Evolutionary conservation across 64 coral and sea anemone species (phyloP).

Genomic region (Platygyra sinensis): DNA sequence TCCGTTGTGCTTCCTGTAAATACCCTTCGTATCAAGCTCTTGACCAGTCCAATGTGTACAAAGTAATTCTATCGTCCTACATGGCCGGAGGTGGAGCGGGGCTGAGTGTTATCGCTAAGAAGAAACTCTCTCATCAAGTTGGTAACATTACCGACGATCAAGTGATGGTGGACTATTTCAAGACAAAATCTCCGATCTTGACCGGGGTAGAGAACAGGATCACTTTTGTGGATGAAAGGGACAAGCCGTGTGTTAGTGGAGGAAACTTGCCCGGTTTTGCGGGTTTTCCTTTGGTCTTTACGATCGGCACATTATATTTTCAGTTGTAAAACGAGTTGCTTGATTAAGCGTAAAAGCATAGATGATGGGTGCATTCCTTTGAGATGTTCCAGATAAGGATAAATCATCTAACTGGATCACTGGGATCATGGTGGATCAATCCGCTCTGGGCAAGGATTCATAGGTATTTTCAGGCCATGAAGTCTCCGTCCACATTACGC

Average conservation of each 20-base stretch:
- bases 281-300: background rate
- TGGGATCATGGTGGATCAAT: no score
- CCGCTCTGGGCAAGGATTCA: no score
- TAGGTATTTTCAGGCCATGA: no score
- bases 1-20: conserved; percentile 62
- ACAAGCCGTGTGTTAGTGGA: background rate
- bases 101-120: conserved; percentile 36
- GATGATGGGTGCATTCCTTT: background rate
- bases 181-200: conserved; percentile 50
- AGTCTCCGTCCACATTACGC: no score
- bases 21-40: conserved; percentile 71
- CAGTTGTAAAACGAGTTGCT: background rate
- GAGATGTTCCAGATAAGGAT: no score
- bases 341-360: background rate
- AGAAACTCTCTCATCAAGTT: conserved; percentile 51
- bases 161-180: conserved; percentile 43
- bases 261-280: background rate
- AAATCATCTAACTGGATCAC: no score
- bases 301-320: background rate
- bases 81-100: conserved; percentile 67
- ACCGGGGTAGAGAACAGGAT: conserved; percentile 65
- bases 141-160: conserved; percentile 33
- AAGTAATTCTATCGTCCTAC: conserved; percentile 71
- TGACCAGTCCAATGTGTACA: conserved; percentile 45
- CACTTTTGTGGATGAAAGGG: conserved; percentile 21